Conservation (phyloP, 2,888 invertebrate genomes). For the Athetis lepigone region DNA sequence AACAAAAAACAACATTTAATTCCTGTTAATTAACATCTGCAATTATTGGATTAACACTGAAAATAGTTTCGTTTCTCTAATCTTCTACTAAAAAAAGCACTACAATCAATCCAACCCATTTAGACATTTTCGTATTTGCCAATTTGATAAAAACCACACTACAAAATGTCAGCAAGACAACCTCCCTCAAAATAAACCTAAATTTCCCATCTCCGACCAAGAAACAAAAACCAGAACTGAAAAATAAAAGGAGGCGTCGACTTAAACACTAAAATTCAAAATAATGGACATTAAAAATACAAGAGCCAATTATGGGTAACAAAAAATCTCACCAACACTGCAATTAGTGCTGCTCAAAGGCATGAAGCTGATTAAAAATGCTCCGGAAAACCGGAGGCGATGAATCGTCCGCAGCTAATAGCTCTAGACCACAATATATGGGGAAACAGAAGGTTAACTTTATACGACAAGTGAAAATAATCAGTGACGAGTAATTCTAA, state of each 20-base stretch:
- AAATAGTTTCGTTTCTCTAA: too few species aligned
- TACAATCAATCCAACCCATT: too few species aligned
- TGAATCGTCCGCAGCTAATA: conserved; percentile 27
- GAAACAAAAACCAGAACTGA: conserved; percentile 9
- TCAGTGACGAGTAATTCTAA: too few species aligned
- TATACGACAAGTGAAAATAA: too few species aligned
- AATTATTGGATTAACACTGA: too few species aligned
- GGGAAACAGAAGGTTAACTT: conserved; percentile 10
- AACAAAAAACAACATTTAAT: too few species aligned
- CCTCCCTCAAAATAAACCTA: not conserved
- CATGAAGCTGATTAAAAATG: conserved; percentile 53
- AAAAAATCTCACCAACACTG: conserved; percentile 29
- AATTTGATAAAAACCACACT: too few species aligned
- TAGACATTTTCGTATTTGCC: too few species aligned
- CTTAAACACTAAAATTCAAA: conserved; percentile 27
- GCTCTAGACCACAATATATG: not conserved
- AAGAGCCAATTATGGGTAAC: conserved; percentile 32
- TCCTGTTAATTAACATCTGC: too few species aligned
- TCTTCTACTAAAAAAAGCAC: too few species aligned
- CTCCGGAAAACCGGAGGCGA: conserved; percentile 26
- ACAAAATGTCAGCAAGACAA: too few species aligned
- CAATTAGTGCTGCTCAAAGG: conserved; percentile 39
- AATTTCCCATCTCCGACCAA: not conserved
- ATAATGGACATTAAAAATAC: conserved; percentile 26
- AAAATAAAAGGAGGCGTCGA: conserved; percentile 5